Evolutionary conservation across 2,113 vertebrate species (phyloP), one percentile per base, ranked within the genome.

Genomic region (Burhinus oedicnemus): DNA sequence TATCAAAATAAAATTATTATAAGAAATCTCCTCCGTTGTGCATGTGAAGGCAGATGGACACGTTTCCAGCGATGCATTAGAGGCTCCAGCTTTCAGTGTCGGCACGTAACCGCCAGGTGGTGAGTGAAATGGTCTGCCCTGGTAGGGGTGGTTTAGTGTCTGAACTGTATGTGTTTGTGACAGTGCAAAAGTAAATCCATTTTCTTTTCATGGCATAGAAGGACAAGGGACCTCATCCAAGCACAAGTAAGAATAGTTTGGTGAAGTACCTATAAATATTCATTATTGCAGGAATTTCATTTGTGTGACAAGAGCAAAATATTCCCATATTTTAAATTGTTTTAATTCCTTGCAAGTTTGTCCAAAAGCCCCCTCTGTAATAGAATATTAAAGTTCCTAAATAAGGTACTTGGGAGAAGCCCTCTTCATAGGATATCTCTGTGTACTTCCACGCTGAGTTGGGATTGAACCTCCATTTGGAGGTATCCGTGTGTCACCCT

Each of bases 21-120:
- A 19, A 19, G 34, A 6, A 9, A 3, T 61, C 11, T 57, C 54
- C 44, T 30, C 29, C 32, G 0, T 15, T 22, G 62, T 30, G 22
- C 16, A 8, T 13, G 32, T 0, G 3, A 91, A 86, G 64, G 44
- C 72, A 61, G 49, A 19, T 8, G 62, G 40, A 5, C 0, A 0
- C 13, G 19, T 47, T 93, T 55, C n/a, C 44, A 69, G 64, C 6
- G 47, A 20, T 36, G 30, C 9, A 5, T 47, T 49, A 44, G n/a
- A 45, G 32, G 47, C 30, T 80, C 9, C 47, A 30, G 54, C 44
- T 77, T 74, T 64, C 45, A 25, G 15, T 10, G 23, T 29, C n/a
- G 26, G 2, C 26, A 8, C 5, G 26, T 9, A 29, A 23, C 7
- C 44, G 9, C 30, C 66, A 71, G 15, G 27, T 0, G 3, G 16